Conservation (phyloP, 2,888 invertebrate genomes). For the Dusona sp. region DNA sequence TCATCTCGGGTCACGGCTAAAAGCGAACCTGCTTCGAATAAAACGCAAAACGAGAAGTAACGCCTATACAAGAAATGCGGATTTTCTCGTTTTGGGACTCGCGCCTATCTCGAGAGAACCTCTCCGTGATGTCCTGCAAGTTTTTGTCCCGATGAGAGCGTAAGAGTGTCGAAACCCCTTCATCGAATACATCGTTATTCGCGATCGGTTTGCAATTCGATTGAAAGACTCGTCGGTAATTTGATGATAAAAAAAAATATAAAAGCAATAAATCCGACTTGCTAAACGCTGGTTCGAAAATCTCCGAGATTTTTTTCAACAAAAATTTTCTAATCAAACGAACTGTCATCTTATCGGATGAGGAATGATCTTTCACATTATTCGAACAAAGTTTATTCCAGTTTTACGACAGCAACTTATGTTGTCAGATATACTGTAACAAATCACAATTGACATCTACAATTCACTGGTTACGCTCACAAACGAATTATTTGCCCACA, state of each 20-base stretch:
- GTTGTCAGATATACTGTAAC: neutral
- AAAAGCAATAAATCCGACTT: neutral
- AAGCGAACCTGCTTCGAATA: constrained; percentile 48
- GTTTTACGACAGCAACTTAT: no score
- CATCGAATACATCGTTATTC: constrained; percentile 12
- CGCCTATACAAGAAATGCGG: constrained; percentile 53
- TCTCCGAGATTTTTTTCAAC: neutral
- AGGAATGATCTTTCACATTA: neutral
- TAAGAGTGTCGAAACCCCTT: constrained; percentile 23
- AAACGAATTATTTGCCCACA: neutral
- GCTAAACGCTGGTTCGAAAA: neutral
- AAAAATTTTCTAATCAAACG: neutral
- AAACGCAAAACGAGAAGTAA: constrained; percentile 31
- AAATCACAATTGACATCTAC: neutral
- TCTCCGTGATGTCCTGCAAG: constrained; percentile 50
- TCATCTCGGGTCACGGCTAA: constrained; percentile 61
- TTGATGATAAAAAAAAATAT: neutral
- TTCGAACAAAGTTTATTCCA: neutral
- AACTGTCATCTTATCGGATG: neutral
- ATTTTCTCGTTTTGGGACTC: constrained; percentile 52
- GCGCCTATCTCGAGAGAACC: constrained; percentile 9
- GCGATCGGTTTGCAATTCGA: constrained; percentile 3
- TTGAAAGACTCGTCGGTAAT: neutral
- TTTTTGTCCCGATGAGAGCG: constrained; percentile 44
- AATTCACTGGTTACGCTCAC: neutral